Percentiles rank a stretch among this genome's conserved stretches.
These are phyloP conservation scores for Aviceda subcristata DNA, from an alignment of 2,113 vertebrate genomes.

Conservation along the genomic window DNA sequence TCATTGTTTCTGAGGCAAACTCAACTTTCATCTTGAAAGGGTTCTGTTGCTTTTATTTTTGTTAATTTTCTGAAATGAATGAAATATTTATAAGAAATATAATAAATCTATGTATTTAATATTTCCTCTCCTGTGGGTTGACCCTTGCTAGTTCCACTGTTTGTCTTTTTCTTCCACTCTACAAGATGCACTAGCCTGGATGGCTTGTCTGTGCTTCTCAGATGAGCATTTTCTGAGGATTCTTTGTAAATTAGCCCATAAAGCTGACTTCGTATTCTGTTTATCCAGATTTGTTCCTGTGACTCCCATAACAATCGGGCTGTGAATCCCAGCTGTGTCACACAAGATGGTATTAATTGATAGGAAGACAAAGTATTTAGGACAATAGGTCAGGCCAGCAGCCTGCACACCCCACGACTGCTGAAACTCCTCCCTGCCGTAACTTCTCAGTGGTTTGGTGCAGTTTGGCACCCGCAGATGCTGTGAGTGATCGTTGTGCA, in stretches of 20 bases:
- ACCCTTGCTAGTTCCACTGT: neutral
- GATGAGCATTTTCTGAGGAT: neutral
- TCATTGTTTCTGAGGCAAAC: neutral
- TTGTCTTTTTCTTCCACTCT: neutral
- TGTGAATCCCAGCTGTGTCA: neutral
- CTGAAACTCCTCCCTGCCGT: neutral
- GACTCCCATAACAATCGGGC: neutral
- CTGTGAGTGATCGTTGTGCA: neutral
- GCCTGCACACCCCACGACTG: neutral
- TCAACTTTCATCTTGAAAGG: neutral
- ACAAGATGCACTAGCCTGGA: neutral
- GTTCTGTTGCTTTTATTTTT: neutral
- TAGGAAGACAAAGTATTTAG: slow-evolving; percentile 1
- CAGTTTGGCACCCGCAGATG: neutral
- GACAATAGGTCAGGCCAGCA: neutral
- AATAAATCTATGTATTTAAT: slow-evolving; percentile 33
- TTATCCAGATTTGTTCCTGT: neutral
- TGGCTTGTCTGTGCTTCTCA: neutral
- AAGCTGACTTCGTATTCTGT: neutral
- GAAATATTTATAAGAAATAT: neutral
- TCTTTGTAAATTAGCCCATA: neutral
- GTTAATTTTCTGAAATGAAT: neutral
- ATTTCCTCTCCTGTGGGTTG: neutral
- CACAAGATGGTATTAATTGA: neutral
- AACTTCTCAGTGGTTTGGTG: neutral